These are phyloP conservation scores for Zaprionus nigranus DNA, from an alignment of 1,140 invertebrate species.

Conservation along the genomic window DNA sequence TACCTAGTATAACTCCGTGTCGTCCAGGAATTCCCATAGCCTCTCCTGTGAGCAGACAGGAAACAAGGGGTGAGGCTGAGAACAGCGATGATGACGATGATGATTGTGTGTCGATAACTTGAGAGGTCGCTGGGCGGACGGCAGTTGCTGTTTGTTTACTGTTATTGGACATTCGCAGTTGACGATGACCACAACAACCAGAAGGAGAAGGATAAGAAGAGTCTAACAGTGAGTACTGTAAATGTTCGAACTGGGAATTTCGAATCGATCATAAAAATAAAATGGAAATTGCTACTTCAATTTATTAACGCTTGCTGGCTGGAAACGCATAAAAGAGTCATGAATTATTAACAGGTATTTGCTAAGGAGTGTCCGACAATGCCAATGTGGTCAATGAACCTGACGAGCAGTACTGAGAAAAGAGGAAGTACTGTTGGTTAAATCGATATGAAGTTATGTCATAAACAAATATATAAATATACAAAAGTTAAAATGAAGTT, in stretches of 20 bases:
- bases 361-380: constrained; percentile 31
- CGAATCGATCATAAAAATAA: constrained; percentile 75
- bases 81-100: constrained; percentile 7
- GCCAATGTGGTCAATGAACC: constrained; percentile 63
- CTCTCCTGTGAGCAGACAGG: not conserved
- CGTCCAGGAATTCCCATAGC: not conserved
- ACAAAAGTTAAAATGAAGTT: not conserved
- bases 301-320: constrained; percentile 70
- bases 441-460: not conserved
- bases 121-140: constrained; percentile 5
- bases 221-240: constrained; percentile 17
- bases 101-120: constrained; percentile 11
- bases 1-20: not conserved
- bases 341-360: constrained; percentile 79
- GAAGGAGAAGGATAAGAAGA: not conserved
- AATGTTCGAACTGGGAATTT: constrained; percentile 80
- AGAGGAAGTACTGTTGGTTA: not conserved
- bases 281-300: constrained; percentile 72
- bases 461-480: not conserved
- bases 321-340: constrained; percentile 67
- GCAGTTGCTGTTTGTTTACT: constrained; percentile 31
- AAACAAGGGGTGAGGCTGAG: constrained; percentile 19
- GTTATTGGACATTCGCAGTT: constrained; percentile 54
- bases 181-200: constrained; percentile 50
- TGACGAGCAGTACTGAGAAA: constrained; percentile 9